Base-by-base conservation (phyloP, 2,113 vertebrate species). In the Passer montanus region DNA sequence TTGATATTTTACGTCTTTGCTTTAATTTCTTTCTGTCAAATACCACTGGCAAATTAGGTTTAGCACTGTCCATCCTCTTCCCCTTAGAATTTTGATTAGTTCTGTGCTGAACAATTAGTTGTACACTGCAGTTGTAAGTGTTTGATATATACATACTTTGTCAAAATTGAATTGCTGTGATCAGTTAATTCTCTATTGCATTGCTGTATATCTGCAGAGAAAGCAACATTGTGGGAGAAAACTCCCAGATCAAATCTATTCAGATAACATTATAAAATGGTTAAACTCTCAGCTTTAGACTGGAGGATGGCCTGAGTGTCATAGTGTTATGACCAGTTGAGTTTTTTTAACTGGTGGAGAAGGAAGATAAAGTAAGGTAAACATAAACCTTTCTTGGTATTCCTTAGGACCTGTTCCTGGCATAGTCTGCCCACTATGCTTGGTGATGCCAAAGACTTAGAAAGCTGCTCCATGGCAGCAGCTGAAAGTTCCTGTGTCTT, bases 11-110 rank as follows among this genome's bases (percentile, higher is more conserved):
- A 63, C 63, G 72, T 75, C 19, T 87, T 76, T 55, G 24, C 50
- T 90, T 90, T 83, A 80, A 88, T 86, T 83, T 91, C 46, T 91
- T 88, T 92, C 88, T 93, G 72, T 84, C 82, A 88, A 84, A 70
- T 59, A 37, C 35, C 6, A 23, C 79, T 1, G 3, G 50, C 30
- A 93, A 88, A 78, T 95, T 56, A 77, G 39, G 35, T 80, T 84
- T 77, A 67, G 44, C 44, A 41, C 52, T 52, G 50, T 93, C 87
- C 44, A n/a, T 91, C 30, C 39, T 84, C 30, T 90, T 85, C 47
- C 58, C 27, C 39, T 90, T 58, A 56, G 94, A 81, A 77, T 90
- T 87, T 84, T 84, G 94, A 80, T 93, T 79, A 86, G 47, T 70
- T 79, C 0, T 2, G 3, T 73, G 43, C 63, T 76, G 67, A 85